Evolutionary conservation across 2,797 vertebrate genomes (phyloP).

Genomic region (Microctenopoma steveboyesi): DNA sequence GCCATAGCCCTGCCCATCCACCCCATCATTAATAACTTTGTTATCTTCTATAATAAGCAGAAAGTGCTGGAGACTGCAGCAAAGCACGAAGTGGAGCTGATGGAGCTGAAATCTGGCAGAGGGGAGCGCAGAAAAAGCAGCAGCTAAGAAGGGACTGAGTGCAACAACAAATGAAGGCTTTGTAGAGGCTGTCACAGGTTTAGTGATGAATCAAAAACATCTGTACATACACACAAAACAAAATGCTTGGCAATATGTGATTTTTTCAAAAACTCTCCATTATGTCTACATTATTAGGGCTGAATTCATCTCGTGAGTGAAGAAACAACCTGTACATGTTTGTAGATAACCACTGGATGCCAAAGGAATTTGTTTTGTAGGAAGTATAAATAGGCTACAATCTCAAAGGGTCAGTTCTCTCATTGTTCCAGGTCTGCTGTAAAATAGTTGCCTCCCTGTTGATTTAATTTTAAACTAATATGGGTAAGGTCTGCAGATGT

Average conservation of each 20-base stretch:
- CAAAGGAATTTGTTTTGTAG: background rate
- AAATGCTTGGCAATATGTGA: constrained; percentile 3
- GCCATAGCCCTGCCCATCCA: constrained; percentile 97
- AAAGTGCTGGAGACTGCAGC: constrained; percentile 94
- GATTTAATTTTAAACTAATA: too few relatives aligned
- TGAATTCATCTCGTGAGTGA: constrained; percentile 9
- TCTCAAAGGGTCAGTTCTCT: background rate
- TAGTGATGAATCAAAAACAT: too few relatives aligned
- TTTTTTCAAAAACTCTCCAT: background rate
- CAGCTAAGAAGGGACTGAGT: constrained; percentile 8
- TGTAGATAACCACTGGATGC: background rate
- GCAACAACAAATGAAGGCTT: background rate
- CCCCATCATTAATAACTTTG: constrained; percentile 98
- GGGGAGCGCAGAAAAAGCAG: constrained; percentile 65
- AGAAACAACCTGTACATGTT: background rate
- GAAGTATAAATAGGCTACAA: too few relatives aligned
- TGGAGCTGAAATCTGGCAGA: constrained; percentile 89
- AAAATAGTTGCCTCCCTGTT: too few relatives aligned
- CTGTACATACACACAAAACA: constrained; percentile 14
- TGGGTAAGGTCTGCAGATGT: too few relatives aligned
- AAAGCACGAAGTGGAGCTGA: constrained; percentile 94
- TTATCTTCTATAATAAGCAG: constrained; percentile 96
- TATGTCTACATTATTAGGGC: too few relatives aligned
- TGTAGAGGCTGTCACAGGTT: background rate
- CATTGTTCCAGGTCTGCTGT: too few relatives aligned